phyloP scores from a whole-genome alignment of 2,797 vertebrate genomes.

The Phataginus tetradactyla region DNA sequence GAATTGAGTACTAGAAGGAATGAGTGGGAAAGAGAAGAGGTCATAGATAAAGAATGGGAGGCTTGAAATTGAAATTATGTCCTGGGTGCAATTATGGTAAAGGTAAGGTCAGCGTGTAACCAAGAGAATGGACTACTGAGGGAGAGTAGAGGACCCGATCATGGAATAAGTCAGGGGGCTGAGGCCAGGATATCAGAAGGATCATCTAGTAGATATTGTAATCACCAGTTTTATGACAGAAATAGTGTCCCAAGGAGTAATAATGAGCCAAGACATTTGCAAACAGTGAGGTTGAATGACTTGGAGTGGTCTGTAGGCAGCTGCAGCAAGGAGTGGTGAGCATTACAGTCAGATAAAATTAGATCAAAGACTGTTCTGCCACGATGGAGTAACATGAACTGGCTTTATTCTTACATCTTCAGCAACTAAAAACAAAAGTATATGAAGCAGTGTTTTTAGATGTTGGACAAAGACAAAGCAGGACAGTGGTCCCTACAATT shows the following conservation, averaged over 20 bases:
- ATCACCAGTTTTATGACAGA: neutral
- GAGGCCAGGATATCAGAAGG: neutral
- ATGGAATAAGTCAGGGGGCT: neutral
- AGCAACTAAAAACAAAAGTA: neutral
- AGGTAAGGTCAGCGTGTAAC: neutral
- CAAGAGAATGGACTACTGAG: neutral
- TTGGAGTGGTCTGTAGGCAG: neutral
- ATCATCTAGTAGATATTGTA: neutral
- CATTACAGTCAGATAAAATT: neutral
- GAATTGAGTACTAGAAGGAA: neutral
- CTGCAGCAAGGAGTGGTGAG: neutral
- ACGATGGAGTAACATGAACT: neutral
- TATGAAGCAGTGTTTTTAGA: neutral
- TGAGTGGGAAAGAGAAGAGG: neutral
- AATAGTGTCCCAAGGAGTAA: neutral
- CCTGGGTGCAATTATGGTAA: neutral
- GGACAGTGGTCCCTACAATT: neutral
- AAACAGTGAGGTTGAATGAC: neutral
- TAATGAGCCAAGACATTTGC: neutral
- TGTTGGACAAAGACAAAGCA: neutral
- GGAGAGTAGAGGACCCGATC: neutral
- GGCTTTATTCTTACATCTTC: neutral
- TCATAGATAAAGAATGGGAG: neutral
- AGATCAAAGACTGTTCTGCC: neutral
- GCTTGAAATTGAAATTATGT: neutral